Conservation (phyloP, 2,888 invertebrate genomes). For the Beris morrisii region DNA sequence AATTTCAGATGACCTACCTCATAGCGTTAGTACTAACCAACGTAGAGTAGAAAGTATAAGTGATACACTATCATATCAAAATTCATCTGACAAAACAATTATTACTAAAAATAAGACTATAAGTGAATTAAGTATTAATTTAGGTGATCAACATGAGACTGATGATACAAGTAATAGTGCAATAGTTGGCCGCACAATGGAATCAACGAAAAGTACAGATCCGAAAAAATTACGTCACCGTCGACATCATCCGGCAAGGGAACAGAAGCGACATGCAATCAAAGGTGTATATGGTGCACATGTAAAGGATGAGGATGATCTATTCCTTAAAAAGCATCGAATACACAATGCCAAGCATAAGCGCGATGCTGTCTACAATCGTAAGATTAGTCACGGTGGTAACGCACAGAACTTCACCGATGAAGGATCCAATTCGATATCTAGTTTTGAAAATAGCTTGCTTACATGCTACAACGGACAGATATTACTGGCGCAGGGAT, state of each 20-base stretch:
- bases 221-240: slow-evolving; percentile 5
- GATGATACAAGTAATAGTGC: slow-evolving; percentile 40
- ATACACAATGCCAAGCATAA: slow-evolving; percentile 40
- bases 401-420: slow-evolving; percentile 64
- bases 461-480: slow-evolving; percentile 75
- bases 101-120: slow-evolving; percentile 32
- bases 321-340: neutral
- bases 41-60: neutral
- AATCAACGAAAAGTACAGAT: neutral
- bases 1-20: slow-evolving; percentile 44
- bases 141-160: slow-evolving; percentile 39
- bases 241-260: slow-evolving; percentile 30
- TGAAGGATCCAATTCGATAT: slow-evolving; percentile 68
- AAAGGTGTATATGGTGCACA: slow-evolving; percentile 9
- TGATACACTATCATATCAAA: neutral
- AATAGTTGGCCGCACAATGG: neutral
- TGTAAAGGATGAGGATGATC: slow-evolving; percentile 30
- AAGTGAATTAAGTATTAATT: slow-evolving; percentile 31
- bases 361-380: slow-evolving; percentile 63
- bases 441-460: slow-evolving; percentile 79
- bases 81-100: slow-evolving; percentile 9
- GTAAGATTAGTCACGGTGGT: slow-evolving; percentile 76
- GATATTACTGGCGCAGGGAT: slow-evolving; percentile 71
- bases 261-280: slow-evolving; percentile 8
- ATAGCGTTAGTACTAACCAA: too few relatives aligned